Evolutionary conservation across 2,888 invertebrate species (phyloP), one percentile per base, ranked within the genome.

Genomic region (Lepidochitona cinerea): DNA sequence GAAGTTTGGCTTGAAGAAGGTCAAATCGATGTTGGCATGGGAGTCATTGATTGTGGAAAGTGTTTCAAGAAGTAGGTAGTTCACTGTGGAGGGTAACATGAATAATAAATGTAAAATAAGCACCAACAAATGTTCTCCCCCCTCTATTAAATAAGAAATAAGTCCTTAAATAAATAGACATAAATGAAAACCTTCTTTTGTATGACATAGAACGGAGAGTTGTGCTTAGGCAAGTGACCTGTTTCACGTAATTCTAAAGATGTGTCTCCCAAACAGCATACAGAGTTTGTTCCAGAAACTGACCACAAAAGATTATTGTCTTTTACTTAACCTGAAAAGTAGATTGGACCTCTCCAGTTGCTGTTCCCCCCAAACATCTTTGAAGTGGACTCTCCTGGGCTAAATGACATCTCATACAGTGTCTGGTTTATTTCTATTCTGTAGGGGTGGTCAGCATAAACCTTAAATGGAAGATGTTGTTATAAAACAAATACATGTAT

Each of bases 281-380:
- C n/a, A n/a, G n/a, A n/a, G n/a, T n/a, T n/a, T n/a, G n/a, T n/a
- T n/a, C n/a, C n/a, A n/a, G n/a, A n/a, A n/a, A n/a, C n/a, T n/a
- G n/a, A n/a, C n/a, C n/a, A n/a, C n/a, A n/a, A n/a, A n/a, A n/a
- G n/a, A n/a, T n/a, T n/a, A n/a, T n/a, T n/a, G n/a, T n/a, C n/a
- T n/a, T n/a, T n/a, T n/a, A n/a, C n/a, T n/a, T 83, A 77, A 88
- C 89, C 85, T 70, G 87, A 88, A 4, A 91, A 76, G 90, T 90
- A 91, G 37, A 91, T 85, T 7, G 90, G 90, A 6, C 90, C 91
- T 68, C 90, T 81, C 90, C 91, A 91, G 84, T 91, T 91, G 74
- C 90, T 90, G 84, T 91, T 91, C 1, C 90, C 91, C 7, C 90
- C 91, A 83, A 90, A 91, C 81, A 89, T 77, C 74, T 85, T 81